phyloP scores from a whole-genome alignment of 2,113 vertebrate species.

The Myrmecophaga tridactyla region DNA sequence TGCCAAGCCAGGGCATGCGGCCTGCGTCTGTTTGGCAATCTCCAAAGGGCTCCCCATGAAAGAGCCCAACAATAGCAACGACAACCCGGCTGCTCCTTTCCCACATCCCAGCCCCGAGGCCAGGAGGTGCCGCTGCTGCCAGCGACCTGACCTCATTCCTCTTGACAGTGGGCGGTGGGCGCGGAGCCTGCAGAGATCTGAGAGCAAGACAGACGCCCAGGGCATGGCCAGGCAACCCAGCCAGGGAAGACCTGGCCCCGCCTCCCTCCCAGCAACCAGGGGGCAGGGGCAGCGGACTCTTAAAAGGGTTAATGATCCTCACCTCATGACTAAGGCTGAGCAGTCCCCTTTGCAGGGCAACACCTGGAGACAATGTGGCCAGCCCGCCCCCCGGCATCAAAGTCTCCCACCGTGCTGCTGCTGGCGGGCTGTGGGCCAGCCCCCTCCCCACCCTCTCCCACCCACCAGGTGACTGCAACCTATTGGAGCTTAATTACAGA shows the following conservation, averaged over 20 bases:
- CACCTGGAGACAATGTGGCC: conserved; percentile 71
- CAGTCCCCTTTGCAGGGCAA: conserved; percentile 68
- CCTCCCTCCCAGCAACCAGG: not conserved
- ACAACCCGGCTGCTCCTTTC: conserved; percentile 31
- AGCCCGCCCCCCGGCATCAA: conserved; percentile 70
- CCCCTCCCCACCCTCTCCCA: conserved; percentile 37
- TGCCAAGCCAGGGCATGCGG: conserved; percentile 42
- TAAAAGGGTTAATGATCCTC: conserved; percentile 76
- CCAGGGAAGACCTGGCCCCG: conserved; percentile 33
- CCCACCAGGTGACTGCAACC: conserved; percentile 36
- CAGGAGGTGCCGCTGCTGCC: conserved; percentile 62
- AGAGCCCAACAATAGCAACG: conserved; percentile 37
- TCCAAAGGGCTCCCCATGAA: conserved; percentile 52
- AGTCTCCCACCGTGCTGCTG: conserved; percentile 58
- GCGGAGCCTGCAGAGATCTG: conserved; percentile 72
- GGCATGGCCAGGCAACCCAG: conserved; percentile 49
- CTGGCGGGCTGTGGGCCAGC: not conserved
- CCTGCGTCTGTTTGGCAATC: conserved; percentile 19
- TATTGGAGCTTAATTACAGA: conserved; percentile 64
- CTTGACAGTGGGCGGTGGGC: conserved; percentile 71
- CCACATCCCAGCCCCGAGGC: conserved; percentile 62
- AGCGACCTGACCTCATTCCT: conserved; percentile 73
- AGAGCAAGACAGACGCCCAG: conserved; percentile 71
- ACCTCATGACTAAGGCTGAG: conserved; percentile 75
- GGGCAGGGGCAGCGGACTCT: conserved; percentile 60